Evolutionary conservation across 2,888 invertebrate genomes (phyloP), one percentile per base, ranked within the genome.

Genomic region (Epistrophe grossulariae): DNA sequence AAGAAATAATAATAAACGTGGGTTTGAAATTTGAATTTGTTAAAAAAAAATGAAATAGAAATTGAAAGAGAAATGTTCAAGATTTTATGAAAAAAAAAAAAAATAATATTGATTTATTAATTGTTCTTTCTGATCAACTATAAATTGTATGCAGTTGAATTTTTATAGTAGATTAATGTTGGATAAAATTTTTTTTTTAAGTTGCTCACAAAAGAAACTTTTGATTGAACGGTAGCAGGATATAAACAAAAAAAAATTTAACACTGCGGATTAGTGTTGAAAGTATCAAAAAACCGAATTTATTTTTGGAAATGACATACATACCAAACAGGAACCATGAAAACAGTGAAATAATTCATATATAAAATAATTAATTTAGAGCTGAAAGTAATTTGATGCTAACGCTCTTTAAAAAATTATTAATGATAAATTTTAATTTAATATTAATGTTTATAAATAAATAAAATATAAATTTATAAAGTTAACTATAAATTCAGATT

Each of bases 81-180:
- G 11, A 40, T 13, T 19, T 62, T 17, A 50, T n/a, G n/a, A 48
- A 10, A 38, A 57, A 35, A 17, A 66, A 45, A 19, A 48, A 66
- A 24, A 28, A 64, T 71, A 28, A 64, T 71, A 70, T 76, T 76
- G 64, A 77, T 77, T 68, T 79, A 80, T 79, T 64, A 62, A 64
- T 74, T 70, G 45, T 48, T 62, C 8, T 55, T 55, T 55, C 24
- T 55, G 35, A 45, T 40, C 50, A 50, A 62, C 52, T 50, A 4
- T 59, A 68, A 71, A 59, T 31, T 40, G n/a, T 28, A 52, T 70
- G 24, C 35, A 28, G 40, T 35, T 59, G 43, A 64, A 48, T 64
- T 28, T 24, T 13, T 57, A 64, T 35, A 45, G 38, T 28, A 40
- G 48, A 45, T 55, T 17, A 62, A 35, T 52, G 24, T 50, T 64